phyloP scores from a whole-genome alignment of 2,113 vertebrate species.

The Oreochromis niloticus region DNA sequence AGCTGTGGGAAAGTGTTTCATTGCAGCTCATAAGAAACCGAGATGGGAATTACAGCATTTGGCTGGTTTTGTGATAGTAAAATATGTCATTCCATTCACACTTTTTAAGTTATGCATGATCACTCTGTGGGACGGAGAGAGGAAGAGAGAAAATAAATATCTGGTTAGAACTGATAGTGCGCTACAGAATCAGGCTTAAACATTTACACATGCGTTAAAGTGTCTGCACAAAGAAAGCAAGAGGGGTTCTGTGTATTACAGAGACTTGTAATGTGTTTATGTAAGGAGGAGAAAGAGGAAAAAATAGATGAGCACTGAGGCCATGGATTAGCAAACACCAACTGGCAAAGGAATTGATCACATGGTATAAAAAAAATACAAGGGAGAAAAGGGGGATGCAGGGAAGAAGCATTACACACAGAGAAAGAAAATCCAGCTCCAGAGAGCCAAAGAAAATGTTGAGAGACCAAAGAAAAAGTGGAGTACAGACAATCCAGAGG shows the following conservation, averaged over 20 bases:
- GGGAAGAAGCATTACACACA: neutral
- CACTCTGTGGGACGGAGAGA: neutral
- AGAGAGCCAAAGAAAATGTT: neutral
- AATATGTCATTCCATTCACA: neutral
- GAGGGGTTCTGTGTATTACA: neutral
- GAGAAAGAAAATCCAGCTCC: neutral
- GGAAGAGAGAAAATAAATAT: neutral
- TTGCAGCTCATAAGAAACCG: neutral
- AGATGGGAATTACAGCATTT: neutral
- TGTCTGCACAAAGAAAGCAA: neutral
- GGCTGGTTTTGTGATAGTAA: neutral
- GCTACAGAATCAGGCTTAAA: neutral
- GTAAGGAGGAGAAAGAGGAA: neutral
- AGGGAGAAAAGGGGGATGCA: neutral
- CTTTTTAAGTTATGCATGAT: neutral
- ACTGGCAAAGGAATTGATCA: constrained; percentile 22
- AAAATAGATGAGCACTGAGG: neutral
- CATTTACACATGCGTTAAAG: neutral
- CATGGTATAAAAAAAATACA: constrained; percentile 6
- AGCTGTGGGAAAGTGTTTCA: neutral
- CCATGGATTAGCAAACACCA: constrained; percentile 18
- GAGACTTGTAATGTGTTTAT: neutral
- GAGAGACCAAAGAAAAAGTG: neutral
- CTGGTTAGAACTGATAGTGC: constrained; percentile 21
- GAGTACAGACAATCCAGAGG: constrained; percentile 5